Evolutionary conservation across 2,888 invertebrate genomes (phyloP).

Genomic region (Cataglyphis livida): DNA sequence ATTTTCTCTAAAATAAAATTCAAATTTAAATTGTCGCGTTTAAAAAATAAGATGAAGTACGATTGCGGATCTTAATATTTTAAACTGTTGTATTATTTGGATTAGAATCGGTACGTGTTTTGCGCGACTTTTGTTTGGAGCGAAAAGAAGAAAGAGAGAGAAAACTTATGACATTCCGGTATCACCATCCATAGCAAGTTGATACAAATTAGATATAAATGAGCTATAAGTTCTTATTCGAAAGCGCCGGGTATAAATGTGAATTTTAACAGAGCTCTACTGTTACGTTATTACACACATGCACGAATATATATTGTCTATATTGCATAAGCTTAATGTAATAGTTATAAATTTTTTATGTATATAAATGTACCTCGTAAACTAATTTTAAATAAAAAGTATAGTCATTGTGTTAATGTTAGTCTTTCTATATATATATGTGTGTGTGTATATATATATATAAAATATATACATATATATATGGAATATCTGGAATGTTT

Average conservation of each 20-base stretch:
- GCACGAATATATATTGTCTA: constrained; percentile 79
- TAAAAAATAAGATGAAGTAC: background rate
- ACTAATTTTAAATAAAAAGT: constrained; percentile 85
- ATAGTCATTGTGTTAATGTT: constrained; percentile 84
- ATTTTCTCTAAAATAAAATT: background rate
- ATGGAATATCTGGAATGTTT: background rate
- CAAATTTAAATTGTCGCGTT: constrained; percentile 9
- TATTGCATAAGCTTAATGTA: constrained; percentile 82
- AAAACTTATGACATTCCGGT: constrained; percentile 84
- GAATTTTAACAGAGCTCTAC: constrained; percentile 64
- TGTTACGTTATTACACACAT: constrained; percentile 78
- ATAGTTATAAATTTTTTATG: constrained; percentile 85
- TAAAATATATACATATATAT: too few relatives aligned
- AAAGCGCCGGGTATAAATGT: constrained; percentile 60
- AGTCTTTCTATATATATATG: background rate
- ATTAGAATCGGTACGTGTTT: constrained; percentile 52
- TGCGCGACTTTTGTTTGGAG: constrained; percentile 62
- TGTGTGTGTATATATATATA: background rate
- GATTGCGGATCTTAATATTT: constrained; percentile 24
- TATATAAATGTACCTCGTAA: constrained; percentile 85
- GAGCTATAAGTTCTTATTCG: constrained; percentile 60
- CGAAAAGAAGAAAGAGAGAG: constrained; percentile 2
- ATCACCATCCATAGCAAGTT: constrained; percentile 81
- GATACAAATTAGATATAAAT: constrained; percentile 79
- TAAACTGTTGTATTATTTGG: constrained; percentile 34